Conservation (phyloP, 2,113 vertebrate species). For the Sprattus sprattus region DNA sequence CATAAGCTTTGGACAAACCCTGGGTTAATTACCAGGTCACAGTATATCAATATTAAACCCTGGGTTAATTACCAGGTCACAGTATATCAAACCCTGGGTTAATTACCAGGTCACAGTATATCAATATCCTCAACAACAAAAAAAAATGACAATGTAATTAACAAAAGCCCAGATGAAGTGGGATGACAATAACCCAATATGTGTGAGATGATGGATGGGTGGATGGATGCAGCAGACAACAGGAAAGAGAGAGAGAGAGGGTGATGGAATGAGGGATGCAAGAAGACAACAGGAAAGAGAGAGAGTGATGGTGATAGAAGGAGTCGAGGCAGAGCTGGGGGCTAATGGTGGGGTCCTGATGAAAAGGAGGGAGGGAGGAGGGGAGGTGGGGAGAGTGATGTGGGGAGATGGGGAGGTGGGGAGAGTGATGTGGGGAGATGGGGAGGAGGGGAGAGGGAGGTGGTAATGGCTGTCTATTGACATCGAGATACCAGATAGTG, state of each 20-base stretch:
- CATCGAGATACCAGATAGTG: conserved; percentile 13
- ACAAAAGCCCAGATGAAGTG: not conserved
- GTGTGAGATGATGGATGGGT: not conserved
- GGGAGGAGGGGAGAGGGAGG: not conserved
- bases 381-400: too few species aligned
- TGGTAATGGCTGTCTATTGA: conserved; percentile 23
- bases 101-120: not conserved
- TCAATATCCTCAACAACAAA: not conserved
- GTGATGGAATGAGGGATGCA: not conserved
- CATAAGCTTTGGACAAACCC: not conserved
- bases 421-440: too few species aligned
- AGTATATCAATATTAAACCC: not conserved
- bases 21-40: not conserved
- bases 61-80: not conserved
- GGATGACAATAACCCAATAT: not conserved
- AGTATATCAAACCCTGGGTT: not conserved
- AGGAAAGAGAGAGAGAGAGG: not conserved
- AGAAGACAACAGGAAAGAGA: not conserved
- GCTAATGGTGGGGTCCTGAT: conserved; percentile 6
- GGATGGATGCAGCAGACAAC: not conserved
- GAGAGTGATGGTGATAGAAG: not conserved
- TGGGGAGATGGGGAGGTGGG: too few species aligned
- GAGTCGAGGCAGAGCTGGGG: not conserved
- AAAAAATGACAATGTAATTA: not conserved
- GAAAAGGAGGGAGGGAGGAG: not conserved